phyloP scores from a whole-genome alignment of 2,113 vertebrate species.

The Origma solitaria region DNA sequence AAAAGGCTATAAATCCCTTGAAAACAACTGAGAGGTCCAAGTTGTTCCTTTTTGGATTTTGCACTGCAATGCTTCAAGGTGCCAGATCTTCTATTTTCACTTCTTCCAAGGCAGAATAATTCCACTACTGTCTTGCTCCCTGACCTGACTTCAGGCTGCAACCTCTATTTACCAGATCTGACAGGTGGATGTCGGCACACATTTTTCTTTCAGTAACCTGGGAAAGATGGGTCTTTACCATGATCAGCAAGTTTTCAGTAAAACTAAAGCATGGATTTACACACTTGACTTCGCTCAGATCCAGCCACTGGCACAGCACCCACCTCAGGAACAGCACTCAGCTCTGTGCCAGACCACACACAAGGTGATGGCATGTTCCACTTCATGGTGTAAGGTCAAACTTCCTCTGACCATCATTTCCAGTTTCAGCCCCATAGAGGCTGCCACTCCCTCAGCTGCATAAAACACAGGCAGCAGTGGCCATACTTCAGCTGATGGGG shows the following conservation, averaged over 20 bases:
- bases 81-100: not conserved
- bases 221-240: not conserved
- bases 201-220: not conserved
- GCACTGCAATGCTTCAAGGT: not conserved
- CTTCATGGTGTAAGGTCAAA: not conserved
- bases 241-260: not conserved
- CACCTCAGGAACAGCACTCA: not conserved
- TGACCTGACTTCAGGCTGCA: not conserved
- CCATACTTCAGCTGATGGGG: not conserved
- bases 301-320: not conserved
- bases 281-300: not conserved
- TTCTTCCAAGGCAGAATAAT: not conserved
- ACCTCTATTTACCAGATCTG: not conserved
- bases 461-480: not conserved
- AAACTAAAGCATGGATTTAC: not conserved
- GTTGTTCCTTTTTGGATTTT: not conserved
- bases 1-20: not conserved
- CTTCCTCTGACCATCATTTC: not conserved
- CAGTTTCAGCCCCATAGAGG: not conserved
- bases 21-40: not conserved
- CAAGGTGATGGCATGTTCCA: rapidly evolving
- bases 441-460: not conserved
- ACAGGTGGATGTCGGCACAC: not conserved
- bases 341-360: not conserved
- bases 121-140: not conserved